Evolutionary conservation across 2,113 vertebrate species (phyloP).

Genomic region (Romanogobio albipinnatus): DNA sequence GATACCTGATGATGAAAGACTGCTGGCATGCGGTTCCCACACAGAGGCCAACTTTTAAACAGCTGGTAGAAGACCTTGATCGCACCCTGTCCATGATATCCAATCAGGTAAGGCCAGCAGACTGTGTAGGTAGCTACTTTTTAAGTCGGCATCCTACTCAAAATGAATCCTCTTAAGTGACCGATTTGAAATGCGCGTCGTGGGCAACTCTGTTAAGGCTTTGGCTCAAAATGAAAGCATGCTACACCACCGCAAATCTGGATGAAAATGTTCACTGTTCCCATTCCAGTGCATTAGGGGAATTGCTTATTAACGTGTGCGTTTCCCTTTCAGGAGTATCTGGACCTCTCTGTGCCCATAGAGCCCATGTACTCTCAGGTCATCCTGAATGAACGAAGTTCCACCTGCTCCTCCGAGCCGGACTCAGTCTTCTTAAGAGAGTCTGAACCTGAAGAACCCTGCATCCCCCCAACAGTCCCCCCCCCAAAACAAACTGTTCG

Average conservation of each 20-base stretch:
- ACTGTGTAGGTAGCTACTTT: neutral
- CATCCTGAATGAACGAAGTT: slow-evolving; percentile 92
- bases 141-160: neutral
- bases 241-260: neutral
- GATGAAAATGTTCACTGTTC: neutral
- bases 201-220: neutral
- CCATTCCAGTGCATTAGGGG: neutral
- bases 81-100: slow-evolving; percentile 93
- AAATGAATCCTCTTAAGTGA: neutral
- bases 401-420: slow-evolving; percentile 96
- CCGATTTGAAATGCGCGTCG: neutral
- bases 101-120: slow-evolving; percentile 86
- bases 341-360: slow-evolving; percentile 92
- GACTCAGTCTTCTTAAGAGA: slow-evolving; percentile 97
- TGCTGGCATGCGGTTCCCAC: slow-evolving; percentile 95
- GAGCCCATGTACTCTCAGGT: slow-evolving; percentile 92
- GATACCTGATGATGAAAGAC: slow-evolving; percentile 98
- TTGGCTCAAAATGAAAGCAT: neutral
- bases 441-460: slow-evolving; percentile 89
- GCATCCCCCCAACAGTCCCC: slow-evolving; percentile 87
- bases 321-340: slow-evolving; percentile 83
- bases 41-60: slow-evolving; percentile 94
- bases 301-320: neutral
- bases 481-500: slow-evolving; percentile 81
- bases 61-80: slow-evolving; percentile 94